A percentile compares a stretch with the other conserved stretches of the same genome.
These are phyloP conservation scores for Diabrotica balteata DNA, from an alignment of 2,888 invertebrate genomes.

Conservation along the genomic window DNA sequence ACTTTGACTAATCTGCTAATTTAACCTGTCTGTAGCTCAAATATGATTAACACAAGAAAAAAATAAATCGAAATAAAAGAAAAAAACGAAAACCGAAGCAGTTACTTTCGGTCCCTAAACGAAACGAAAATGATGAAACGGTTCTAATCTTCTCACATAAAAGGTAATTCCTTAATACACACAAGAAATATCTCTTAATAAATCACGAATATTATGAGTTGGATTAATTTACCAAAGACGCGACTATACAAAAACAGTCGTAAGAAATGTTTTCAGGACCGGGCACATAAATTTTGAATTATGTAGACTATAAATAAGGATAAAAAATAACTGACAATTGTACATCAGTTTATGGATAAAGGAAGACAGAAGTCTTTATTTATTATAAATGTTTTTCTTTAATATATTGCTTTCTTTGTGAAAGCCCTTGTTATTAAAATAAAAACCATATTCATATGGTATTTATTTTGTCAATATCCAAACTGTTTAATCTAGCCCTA, in stretches of 20 bases:
- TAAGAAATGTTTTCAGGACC: constrained; percentile 5
- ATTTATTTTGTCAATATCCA: no score
- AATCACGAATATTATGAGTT: constrained; percentile 28
- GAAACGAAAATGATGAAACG: constrained; percentile 23
- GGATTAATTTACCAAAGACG: constrained; percentile 23
- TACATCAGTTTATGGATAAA: no score
- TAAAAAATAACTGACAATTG: no score
- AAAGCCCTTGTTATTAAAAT: no score
- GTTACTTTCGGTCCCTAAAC: constrained; percentile 14
- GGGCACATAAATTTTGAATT: background rate
- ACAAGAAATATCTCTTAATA: constrained; percentile 28
- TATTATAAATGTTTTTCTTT: no score
- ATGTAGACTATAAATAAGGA: no score
- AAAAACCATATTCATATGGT: no score
- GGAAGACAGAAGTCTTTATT: no score
- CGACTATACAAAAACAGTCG: constrained; percentile 14
- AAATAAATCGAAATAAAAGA: constrained; percentile 1
- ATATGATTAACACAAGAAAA: constrained; percentile 4
- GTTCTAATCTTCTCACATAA: constrained; percentile 27
- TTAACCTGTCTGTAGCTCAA: constrained; percentile 3
- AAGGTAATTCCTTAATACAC: constrained; percentile 30
- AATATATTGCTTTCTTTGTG: no score
- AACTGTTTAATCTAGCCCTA: no score
- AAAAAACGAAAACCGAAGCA: constrained; percentile 12
- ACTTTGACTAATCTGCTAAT: constrained; percentile 16